Percentiles rank a stretch among this genome's conserved stretches.
These are phyloP conservation scores for Sula dactylatra DNA, from an alignment of 2,113 vertebrate species.

Conservation along the genomic window DNA sequence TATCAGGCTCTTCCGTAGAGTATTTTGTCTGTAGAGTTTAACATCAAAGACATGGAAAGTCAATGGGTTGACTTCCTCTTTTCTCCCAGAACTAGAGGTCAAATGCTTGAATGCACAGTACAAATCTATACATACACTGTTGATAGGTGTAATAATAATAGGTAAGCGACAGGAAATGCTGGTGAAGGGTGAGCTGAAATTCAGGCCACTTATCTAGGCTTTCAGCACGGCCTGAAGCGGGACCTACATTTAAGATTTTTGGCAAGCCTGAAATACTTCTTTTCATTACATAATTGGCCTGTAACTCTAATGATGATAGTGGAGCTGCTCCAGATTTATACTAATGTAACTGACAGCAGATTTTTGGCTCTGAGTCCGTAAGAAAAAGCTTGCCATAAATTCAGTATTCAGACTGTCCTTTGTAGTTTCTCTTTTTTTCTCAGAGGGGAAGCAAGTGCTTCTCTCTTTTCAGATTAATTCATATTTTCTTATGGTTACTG, in stretches of 20 bases:
- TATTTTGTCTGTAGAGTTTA: constrained; percentile 36
- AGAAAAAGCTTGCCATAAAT: constrained; percentile 52
- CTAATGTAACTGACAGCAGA: constrained; percentile 62
- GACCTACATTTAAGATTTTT: constrained; percentile 55
- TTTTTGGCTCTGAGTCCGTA: constrained; percentile 50
- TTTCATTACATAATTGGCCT: constrained; percentile 67
- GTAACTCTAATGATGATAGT: constrained; percentile 64
- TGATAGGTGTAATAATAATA: constrained; percentile 15
- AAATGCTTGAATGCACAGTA: neutral
- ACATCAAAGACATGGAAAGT: constrained; percentile 11
- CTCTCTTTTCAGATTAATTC: constrained; percentile 5
- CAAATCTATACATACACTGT: neutral
- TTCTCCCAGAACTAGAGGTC: constrained; percentile 7
- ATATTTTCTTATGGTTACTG: constrained; percentile 11
- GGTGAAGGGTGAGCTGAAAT: constrained; percentile 27
- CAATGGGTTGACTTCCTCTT: neutral
- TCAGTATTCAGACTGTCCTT: constrained; percentile 26
- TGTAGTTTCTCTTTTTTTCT: constrained; percentile 15
- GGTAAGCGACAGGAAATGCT: neutral
- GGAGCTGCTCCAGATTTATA: constrained; percentile 63
- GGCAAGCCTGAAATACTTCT: constrained; percentile 50
- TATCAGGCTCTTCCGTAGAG: neutral
- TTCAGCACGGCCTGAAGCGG: neutral
- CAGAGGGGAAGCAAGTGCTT: neutral
- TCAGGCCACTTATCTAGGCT: constrained; percentile 38